phyloP scores from a whole-genome alignment of 2,888 invertebrate species.

The Euphydryas editha region DNA sequence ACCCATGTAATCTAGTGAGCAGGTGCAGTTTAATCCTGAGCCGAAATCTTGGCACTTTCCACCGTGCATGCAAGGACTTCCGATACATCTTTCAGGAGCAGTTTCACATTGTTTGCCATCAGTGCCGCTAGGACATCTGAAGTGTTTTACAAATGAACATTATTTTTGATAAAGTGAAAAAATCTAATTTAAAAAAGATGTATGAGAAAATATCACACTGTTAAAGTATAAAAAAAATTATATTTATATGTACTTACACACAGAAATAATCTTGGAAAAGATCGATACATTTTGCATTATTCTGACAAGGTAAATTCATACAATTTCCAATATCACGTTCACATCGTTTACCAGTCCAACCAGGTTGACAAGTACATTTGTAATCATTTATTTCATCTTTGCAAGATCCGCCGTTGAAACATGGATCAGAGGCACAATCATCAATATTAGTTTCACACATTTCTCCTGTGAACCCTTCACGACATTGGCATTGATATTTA shows the following conservation, averaged over 20 bases:
- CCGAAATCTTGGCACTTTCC: slow-evolving; percentile 98
- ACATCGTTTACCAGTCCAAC: slow-evolving; percentile 94
- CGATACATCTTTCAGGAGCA: slow-evolving; percentile 96
- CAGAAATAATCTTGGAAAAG: slow-evolving; percentile 96
- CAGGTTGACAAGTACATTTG: slow-evolving; percentile 91
- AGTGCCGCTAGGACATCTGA: slow-evolving; percentile 95
- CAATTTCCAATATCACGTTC: slow-evolving; percentile 95
- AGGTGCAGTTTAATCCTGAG: slow-evolving; percentile 96
- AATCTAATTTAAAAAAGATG: background rate
- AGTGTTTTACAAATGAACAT: slow-evolving; percentile 32
- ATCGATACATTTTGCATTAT: slow-evolving; percentile 95
- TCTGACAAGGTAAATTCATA: slow-evolving; percentile 93
- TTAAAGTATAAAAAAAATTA: slow-evolving; percentile 11
- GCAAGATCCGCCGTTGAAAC: slow-evolving; percentile 94
- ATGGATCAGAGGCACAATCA: slow-evolving; percentile 93
- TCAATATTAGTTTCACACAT: slow-evolving; percentile 94
- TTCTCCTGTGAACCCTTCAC: slow-evolving; percentile 93
- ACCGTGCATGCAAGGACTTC: slow-evolving; percentile 97
- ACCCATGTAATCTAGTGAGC: slow-evolving; percentile 92
- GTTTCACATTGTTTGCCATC: slow-evolving; percentile 99
- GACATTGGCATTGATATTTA: slow-evolving; percentile 93
- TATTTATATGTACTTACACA: slow-evolving; percentile 86
- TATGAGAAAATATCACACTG: background rate
- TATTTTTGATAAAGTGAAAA: slow-evolving; percentile 2
- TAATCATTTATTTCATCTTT: slow-evolving; percentile 93